These are phyloP conservation scores for Phyllopteryx taeniolatus DNA, from an alignment of 2,113 vertebrate genomes.

Conservation along the genomic window DNA sequence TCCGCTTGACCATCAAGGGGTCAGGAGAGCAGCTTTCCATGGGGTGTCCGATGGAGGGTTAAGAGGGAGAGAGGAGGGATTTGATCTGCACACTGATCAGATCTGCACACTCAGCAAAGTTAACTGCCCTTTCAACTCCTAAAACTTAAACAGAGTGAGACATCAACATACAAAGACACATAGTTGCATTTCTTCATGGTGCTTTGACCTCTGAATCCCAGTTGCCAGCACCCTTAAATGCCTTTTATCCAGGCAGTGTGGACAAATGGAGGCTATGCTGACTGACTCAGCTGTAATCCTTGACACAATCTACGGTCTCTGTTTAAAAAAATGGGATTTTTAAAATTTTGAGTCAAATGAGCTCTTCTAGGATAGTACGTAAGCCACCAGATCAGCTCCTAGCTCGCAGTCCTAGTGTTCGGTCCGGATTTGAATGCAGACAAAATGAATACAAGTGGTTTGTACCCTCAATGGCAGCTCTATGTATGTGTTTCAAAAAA, in stretches of 20 bases:
- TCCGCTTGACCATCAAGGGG: conserved; percentile 19
- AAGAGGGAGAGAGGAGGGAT: conserved; percentile 17
- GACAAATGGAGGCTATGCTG: conserved; percentile 17
- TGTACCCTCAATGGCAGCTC: conserved; percentile 61
- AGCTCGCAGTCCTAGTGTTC: background rate
- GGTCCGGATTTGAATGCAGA: background rate
- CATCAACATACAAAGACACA: conserved; percentile 22
- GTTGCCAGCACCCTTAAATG: background rate
- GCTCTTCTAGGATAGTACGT: background rate
- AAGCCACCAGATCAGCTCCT: background rate
- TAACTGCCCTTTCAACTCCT: conserved; percentile 52
- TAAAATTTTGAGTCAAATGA: conserved; percentile 20
- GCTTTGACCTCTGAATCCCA: conserved; percentile 5
- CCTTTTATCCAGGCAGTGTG: conserved; percentile 33
- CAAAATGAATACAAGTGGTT: conserved; percentile 32
- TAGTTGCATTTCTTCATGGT: conserved; percentile 23
- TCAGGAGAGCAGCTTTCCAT: conserved; percentile 28
- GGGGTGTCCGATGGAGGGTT: conserved; percentile 24
- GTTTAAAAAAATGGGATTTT: conserved; percentile 24
- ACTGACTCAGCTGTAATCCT: conserved; percentile 1
- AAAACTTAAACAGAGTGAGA: conserved; percentile 36
- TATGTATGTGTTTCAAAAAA: conserved; percentile 53
- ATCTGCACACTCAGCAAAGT: conserved; percentile 45
- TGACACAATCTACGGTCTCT: conserved; percentile 18
- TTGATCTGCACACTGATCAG: conserved; percentile 28